phyloP scores from a whole-genome alignment of 2,113 vertebrate species.

The Columba janthina region DNA sequence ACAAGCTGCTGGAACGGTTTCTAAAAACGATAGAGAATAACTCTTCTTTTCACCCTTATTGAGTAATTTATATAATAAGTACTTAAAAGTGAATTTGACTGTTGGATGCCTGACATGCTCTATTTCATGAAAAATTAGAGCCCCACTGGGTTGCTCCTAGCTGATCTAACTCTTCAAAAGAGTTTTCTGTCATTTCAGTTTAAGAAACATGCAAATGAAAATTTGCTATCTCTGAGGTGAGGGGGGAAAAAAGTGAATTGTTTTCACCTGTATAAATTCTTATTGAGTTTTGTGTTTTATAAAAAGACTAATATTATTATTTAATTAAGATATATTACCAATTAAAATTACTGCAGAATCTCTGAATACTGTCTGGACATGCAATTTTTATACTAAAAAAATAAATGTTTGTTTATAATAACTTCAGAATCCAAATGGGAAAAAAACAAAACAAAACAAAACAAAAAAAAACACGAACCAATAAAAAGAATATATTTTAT shows the following conservation, averaged over 20 bases:
- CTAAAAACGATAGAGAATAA: slow-evolving; percentile 54
- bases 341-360: background rate
- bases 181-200: background rate
- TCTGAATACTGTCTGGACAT: background rate
- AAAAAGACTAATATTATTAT: background rate
- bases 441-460: too few relatives aligned
- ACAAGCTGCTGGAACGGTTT: slow-evolving; percentile 61
- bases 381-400: background rate
- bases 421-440: background rate
- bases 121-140: background rate
- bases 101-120: background rate
- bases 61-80: slow-evolving; percentile 65
- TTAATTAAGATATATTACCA: background rate
- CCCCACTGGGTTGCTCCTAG: background rate
- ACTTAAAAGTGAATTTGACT: slow-evolving; percentile 20
- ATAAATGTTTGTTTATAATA: background rate
- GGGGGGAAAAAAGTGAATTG: background rate
- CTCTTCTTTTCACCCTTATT: slow-evolving; percentile 49
- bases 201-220: background rate
- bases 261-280: background rate
- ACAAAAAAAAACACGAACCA: too few relatives aligned
- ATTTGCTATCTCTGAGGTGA: background rate
- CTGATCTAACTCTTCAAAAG: background rate
- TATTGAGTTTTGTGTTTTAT: background rate
- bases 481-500: too few relatives aligned